Conservation (phyloP, 1,140 invertebrate species). For the Lordiphosa mommai region DNA sequence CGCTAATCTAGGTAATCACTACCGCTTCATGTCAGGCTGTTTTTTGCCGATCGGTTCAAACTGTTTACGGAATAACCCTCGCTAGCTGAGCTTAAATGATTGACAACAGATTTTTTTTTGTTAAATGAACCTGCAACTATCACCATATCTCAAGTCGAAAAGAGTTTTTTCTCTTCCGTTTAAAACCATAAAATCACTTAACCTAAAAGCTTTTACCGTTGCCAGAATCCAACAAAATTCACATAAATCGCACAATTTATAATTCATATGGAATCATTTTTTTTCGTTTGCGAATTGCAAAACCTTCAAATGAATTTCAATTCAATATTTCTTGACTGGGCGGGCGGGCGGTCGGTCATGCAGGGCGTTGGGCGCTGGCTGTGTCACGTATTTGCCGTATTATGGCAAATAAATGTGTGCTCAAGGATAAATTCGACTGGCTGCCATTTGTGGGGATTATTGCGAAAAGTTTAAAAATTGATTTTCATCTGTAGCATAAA, state of each 20-base stretch:
- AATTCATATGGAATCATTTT: constrained; percentile 71
- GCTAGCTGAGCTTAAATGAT: no score
- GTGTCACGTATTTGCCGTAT: constrained; percentile 62
- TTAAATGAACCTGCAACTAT: no score
- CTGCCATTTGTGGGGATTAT: constrained; percentile 38
- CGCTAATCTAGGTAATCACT: no score
- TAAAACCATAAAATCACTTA: constrained; percentile 69
- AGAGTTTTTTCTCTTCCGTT: not conserved
- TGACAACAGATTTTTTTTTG: no score
- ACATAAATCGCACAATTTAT: constrained; percentile 71
- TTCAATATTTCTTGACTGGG: constrained; percentile 38
- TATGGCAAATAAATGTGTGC: constrained; percentile 72
- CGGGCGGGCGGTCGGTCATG: not conserved
- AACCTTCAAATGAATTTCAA: constrained; percentile 38
- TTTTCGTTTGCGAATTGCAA: constrained; percentile 8
- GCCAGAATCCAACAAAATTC: constrained; percentile 18
- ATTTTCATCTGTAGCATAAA: constrained; percentile 71
- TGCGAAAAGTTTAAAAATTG: constrained; percentile 71
- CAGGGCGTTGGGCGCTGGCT: not conserved
- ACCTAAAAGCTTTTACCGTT: constrained; percentile 48
- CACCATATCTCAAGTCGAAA: no score
- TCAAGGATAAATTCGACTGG: constrained; percentile 39
- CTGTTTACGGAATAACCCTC: no score
- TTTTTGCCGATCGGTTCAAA: no score
- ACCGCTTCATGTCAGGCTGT: no score